Conservation (phyloP, 2,797 vertebrate genomes). For the Hippocampus kuda region DNA sequence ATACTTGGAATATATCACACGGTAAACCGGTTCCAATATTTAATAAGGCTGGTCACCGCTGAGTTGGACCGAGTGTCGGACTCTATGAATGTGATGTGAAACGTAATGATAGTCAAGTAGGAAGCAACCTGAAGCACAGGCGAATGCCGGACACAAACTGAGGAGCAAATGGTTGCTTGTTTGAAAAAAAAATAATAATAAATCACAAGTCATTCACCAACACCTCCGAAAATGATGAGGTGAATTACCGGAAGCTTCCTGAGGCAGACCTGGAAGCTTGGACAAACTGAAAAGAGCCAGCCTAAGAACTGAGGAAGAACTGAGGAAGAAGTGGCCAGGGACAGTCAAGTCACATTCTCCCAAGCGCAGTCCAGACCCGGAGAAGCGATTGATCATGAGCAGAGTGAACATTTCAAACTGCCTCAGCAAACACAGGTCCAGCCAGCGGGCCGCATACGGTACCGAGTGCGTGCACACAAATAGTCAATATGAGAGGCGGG, state of each 20-base stretch:
- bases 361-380: neutral
- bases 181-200: too few relatives aligned
- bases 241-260: too few relatives aligned
- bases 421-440: neutral
- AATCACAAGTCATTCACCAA: too few relatives aligned
- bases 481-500: constrained; percentile 32
- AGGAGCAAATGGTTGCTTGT: too few relatives aligned
- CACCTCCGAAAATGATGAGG: too few relatives aligned
- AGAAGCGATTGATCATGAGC: neutral
- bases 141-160: too few relatives aligned
- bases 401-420: neutral
- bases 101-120: too few relatives aligned
- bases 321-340: neutral
- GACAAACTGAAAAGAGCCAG: neutral
- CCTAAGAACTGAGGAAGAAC: neutral
- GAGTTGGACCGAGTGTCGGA: neutral
- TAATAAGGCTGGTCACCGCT: neutral
- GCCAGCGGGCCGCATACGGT: neutral
- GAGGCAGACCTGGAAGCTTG: too few relatives aligned
- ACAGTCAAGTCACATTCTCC: neutral
- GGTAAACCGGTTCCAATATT: too few relatives aligned
- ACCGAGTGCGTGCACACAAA: constrained; percentile 9
- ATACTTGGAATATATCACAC: too few relatives aligned
- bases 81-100: too few relatives aligned
- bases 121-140: too few relatives aligned